Percentiles rank a stretch among this genome's conserved stretches.
Conservation (phyloP, 2,888 invertebrate species). For the Eubasilissa splendida region DNA sequence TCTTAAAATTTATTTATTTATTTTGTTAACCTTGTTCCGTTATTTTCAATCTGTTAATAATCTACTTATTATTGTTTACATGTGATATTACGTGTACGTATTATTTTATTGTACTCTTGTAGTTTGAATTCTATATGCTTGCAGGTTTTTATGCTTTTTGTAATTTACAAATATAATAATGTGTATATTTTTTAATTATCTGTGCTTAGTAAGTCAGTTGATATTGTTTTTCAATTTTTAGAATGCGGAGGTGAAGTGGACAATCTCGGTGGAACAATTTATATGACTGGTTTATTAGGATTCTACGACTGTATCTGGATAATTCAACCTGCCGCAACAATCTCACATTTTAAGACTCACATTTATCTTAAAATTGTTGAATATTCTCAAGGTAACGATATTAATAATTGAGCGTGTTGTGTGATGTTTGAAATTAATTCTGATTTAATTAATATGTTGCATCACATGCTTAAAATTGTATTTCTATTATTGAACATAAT, state of each 20-base stretch:
- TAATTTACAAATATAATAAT: background rate
- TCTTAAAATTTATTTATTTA: too few species aligned
- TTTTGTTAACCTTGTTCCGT: too few species aligned
- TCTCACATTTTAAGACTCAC: constrained; percentile 56
- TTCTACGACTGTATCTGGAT: constrained; percentile 57
- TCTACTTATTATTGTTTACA: too few species aligned
- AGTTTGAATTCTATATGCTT: background rate
- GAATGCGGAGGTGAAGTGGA: constrained; percentile 57
- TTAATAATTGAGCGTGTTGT: too few species aligned
- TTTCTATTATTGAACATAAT: background rate
- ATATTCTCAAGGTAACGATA: constrained; percentile 41
- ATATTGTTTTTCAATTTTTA: constrained; percentile 9
- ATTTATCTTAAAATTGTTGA: constrained; percentile 54
- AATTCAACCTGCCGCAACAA: constrained; percentile 45
- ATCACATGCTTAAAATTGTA: background rate
- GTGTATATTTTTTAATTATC: background rate
- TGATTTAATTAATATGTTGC: too few species aligned
- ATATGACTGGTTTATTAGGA: constrained; percentile 51
- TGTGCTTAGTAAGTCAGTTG: too few species aligned
- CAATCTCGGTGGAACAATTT: constrained; percentile 54
- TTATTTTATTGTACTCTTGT: too few species aligned
- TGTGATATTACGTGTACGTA: too few species aligned
- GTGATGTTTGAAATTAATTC: too few species aligned
- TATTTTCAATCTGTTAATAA: too few species aligned
- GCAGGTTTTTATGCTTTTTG: background rate